These are phyloP conservation scores for Heterodera schachtii DNA, from an alignment of 1,140 invertebrate genomes.

Conservation along the genomic window DNA sequence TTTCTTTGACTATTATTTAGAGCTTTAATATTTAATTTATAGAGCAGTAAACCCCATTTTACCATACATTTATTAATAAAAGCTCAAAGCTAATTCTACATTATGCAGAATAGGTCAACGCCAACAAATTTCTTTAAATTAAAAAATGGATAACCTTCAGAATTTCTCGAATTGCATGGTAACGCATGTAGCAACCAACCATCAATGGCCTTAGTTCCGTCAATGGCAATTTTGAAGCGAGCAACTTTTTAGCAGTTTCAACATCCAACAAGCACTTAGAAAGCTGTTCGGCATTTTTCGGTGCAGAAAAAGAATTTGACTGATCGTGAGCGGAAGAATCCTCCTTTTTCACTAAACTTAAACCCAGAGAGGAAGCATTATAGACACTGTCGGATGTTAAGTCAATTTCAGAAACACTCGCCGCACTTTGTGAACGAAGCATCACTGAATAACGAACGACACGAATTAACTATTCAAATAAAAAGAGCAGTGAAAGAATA, in stretches of 20 bases:
- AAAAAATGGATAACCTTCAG: not conserved
- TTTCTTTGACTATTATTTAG: too few relatives aligned
- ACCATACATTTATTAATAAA: too few relatives aligned
- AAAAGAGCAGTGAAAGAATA: too few relatives aligned
- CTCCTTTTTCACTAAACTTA: not conserved
- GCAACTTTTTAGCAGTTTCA: not conserved
- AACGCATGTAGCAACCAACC: slow-evolving; percentile 19
- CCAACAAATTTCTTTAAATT: too few relatives aligned
- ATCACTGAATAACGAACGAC: not conserved
- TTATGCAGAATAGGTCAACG: not conserved
- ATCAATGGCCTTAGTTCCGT: not conserved
- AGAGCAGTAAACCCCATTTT: too few relatives aligned
- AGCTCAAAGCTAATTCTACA: not conserved
- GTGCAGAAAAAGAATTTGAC: not conserved
- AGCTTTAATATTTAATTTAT: too few relatives aligned
- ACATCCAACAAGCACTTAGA: not conserved
- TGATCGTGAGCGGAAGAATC: too few relatives aligned
- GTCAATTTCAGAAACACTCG: not conserved
- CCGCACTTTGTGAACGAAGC: not conserved
- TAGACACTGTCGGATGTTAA: not conserved
- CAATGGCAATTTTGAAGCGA: not conserved
- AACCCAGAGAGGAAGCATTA: not conserved
- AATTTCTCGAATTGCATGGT: slow-evolving; percentile 18
- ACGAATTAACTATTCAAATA: too few relatives aligned
- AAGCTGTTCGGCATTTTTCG: not conserved